Conservation (phyloP, 2,113 vertebrate genomes). For the Ahaetulla prasina region DNA sequence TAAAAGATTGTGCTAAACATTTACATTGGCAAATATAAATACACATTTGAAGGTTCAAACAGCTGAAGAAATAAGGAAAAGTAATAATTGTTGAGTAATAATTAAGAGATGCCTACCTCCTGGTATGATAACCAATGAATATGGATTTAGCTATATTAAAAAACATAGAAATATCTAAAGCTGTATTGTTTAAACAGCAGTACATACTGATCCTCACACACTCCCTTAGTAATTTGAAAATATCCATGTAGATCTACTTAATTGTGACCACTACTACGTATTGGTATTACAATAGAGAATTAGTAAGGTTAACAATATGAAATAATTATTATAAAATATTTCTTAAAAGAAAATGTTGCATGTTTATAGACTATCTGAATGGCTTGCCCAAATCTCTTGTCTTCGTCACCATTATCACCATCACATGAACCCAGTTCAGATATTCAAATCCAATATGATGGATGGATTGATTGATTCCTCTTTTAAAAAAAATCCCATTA, state of each 20-base stretch:
- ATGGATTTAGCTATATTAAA: neutral
- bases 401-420: neutral
- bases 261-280: neutral
- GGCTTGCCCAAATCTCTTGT: neutral
- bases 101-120: neutral
- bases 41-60: neutral
- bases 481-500: conserved; percentile 42
- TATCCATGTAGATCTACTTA: neutral
- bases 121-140: neutral
- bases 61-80: neutral
- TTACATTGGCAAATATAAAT: neutral
- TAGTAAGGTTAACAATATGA: neutral
- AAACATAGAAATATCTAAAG: neutral
- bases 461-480: conserved; percentile 37
- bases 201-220: neutral
- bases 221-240: neutral
- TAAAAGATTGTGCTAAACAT: neutral
- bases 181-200: neutral
- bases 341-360: neutral
- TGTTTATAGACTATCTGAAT: neutral
- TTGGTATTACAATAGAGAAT: neutral
- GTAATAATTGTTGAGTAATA: neutral
- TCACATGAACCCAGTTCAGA: neutral
- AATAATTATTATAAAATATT: neutral
- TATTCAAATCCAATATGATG: neutral